Conservation (phyloP, 1,140 invertebrate species). For the Triops cancriformis region DNA sequence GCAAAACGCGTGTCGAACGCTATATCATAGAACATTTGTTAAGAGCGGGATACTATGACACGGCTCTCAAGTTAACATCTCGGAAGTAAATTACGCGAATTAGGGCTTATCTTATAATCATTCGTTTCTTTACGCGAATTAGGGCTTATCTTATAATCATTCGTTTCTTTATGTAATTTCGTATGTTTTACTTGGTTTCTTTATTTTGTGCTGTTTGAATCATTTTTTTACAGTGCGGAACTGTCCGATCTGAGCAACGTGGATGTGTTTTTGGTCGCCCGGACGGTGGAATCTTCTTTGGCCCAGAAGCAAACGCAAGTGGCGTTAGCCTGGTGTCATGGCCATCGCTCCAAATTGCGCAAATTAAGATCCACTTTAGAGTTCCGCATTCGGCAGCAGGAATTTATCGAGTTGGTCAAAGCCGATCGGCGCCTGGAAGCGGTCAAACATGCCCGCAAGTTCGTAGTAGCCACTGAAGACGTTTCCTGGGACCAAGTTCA, state of each 20-base stretch:
- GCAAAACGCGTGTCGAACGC: slow-evolving; percentile 76
- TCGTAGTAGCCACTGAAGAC: slow-evolving; percentile 77
- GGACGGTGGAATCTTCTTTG: slow-evolving; percentile 76
- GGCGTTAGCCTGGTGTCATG: slow-evolving; percentile 93
- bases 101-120: not conserved
- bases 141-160: not conserved
- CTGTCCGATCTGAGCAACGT: slow-evolving; percentile 88
- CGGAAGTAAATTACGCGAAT: not conserved
- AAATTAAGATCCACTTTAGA: slow-evolving; percentile 84
- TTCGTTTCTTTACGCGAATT: not conserved
- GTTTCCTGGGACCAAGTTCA: slow-evolving; percentile 80
- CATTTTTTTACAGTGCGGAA: slow-evolving; percentile 52
- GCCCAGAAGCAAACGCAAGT: slow-evolving; percentile 69
- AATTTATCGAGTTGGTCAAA: slow-evolving; percentile 91
- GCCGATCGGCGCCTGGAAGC: slow-evolving; percentile 77
- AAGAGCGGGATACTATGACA: slow-evolving; percentile 90
- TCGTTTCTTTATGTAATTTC: not conserved
- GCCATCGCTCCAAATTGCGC: slow-evolving; percentile 90
- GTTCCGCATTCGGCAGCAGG: slow-evolving; percentile 86
- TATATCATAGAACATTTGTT: slow-evolving; percentile 95
- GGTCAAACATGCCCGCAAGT: slow-evolving; percentile 85
- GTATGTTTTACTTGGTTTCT: not conserved
- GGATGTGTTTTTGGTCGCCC: slow-evolving; percentile 80
- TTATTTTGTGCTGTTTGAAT: too few relatives aligned
- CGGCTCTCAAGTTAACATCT: slow-evolving; percentile 51